Base-by-base conservation (phyloP, 2,888 invertebrate genomes). In the Baccha elongata region DNA sequence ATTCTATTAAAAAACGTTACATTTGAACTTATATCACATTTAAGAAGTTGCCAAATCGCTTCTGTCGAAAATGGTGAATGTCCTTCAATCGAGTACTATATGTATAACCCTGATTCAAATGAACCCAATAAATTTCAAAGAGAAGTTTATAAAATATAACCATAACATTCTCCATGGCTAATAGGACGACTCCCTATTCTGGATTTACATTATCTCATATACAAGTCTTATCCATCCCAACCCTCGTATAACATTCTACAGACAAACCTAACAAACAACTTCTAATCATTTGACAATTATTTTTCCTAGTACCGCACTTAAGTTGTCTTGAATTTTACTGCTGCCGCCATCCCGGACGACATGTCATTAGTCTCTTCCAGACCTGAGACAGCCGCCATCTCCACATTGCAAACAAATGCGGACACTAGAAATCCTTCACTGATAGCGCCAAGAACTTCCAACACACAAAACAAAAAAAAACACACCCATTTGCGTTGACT, bases 301-400 rank as follows among this genome's bases (percentile, higher is more conserved):
- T 72, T 67, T 60, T 35, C 37, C 13, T 58, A 23, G 60, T 42
- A 35, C 50, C 58, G 80, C 80, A 81, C 75, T 75, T 81, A 81
- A 71, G 81, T 68, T 72, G 76, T 76, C 62, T 72, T 62, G 55
- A 65, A 83, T 72, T 83, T 83, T 76, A 83, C 76, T 60, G 40
- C 75, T 44, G 76, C 67, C 78, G 76, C 78, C 78, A 73, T 64
- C 64, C 60, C 53, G 26, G 37, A 44, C 58, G 83, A 83, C 78
- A 78, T 78, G 72, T 73, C 83, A 83, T 83, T 83, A 78, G 72
- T 78, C 68, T 58, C 23, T 21, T 10, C 10, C 15, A 32, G 17
- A 29, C 29, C 29, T 17, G 11, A 60, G 42, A 10, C n/a, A n/a
- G n/a, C 65, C 13, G 6, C 29, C 52, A 17, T 40, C 21, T 11